Percentiles rank a stretch among this genome's conserved stretches.
Evolutionary conservation across 2,797 vertebrate genomes (phyloP).

Genomic region (Coregonus ussuriensis): DNA sequence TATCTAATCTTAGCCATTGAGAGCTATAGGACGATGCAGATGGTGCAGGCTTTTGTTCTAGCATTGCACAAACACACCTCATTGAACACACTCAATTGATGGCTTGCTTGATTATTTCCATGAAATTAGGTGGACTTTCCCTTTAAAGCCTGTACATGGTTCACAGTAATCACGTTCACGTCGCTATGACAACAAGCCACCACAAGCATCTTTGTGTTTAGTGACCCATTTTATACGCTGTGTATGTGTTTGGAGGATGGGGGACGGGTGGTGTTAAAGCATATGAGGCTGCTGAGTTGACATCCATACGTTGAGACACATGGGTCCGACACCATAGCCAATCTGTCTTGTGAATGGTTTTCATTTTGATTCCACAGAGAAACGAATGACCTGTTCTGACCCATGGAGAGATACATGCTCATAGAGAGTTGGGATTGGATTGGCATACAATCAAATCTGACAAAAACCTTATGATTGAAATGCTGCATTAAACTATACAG

Average conservation of each 20-base stretch:
- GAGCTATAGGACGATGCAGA: too few relatives aligned
- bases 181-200: slow-evolving; percentile 73
- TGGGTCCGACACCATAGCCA: slow-evolving; percentile 26
- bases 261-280: slow-evolving; percentile 35
- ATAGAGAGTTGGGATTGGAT: too few relatives aligned
- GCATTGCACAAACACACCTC: too few relatives aligned
- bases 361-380: not conserved
- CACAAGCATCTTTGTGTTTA: slow-evolving; percentile 65
- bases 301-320: slow-evolving; percentile 36
- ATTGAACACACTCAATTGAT: not conserved
- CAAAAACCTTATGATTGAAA: not conserved
- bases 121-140: slow-evolving; percentile 20
- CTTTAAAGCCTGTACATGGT: slow-evolving; percentile 42
- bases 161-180: slow-evolving; percentile 56
- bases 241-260: slow-evolving; percentile 41
- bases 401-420: not conserved
- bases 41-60: too few relatives aligned
- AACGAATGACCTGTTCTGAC: not conserved
- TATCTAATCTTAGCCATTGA: too few relatives aligned
- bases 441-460: not conserved
- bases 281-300: slow-evolving; percentile 24
- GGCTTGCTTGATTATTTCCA: not conserved
- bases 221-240: slow-evolving; percentile 73
- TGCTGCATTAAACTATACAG: not conserved
- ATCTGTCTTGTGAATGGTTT: not conserved